A percentile compares a stretch with the other conserved stretches of the same genome.
phyloP scores from a whole-genome alignment of 1,140 invertebrate genomes.

The Panagrolaimus sp. region DNA sequence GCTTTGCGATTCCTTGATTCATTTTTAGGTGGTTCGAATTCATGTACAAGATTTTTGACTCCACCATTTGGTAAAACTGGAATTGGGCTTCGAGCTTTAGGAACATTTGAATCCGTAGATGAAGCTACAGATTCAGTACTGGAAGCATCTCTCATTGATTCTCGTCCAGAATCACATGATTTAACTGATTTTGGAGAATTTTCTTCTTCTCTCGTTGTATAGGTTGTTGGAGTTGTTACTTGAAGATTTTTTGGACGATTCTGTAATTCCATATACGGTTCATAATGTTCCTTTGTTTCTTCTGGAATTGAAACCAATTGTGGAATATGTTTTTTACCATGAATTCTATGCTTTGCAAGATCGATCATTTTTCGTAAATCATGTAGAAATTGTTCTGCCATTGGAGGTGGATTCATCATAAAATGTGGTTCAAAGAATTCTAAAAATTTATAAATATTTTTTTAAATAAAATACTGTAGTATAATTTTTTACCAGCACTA shows the following conservation, averaged over 20 bases:
- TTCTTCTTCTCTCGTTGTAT: slow-evolving; percentile 9
- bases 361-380: slow-evolving; percentile 50
- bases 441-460: slow-evolving; percentile 28
- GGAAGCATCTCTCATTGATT: slow-evolving; percentile 21
- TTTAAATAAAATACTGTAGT: not conserved
- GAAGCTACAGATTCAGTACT: slow-evolving; percentile 18
- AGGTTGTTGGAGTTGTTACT: not conserved
- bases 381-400: slow-evolving; percentile 48
- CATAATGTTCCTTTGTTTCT: slow-evolving; percentile 22
- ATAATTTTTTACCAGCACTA: not conserved
- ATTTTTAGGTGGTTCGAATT: not conserved
- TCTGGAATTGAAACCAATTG: slow-evolving; percentile 25
- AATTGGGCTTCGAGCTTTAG: not conserved
- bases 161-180: slow-evolving; percentile 30
- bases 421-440: slow-evolving; percentile 47
- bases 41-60: slow-evolving; percentile 12
- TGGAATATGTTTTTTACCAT: slow-evolving; percentile 28
- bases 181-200: slow-evolving; percentile 38
- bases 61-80: not conserved
- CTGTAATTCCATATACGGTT: slow-evolving; percentile 23
- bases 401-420: slow-evolving; percentile 41
- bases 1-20: too few relatives aligned
- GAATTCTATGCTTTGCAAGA: slow-evolving; percentile 38
- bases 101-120: not conserved
- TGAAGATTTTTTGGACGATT: not conserved